A percentile compares a stretch with the other conserved stretches of the same genome.
phyloP scores from a whole-genome alignment of 2,113 vertebrate species.

The Silurus asotus region DNA sequence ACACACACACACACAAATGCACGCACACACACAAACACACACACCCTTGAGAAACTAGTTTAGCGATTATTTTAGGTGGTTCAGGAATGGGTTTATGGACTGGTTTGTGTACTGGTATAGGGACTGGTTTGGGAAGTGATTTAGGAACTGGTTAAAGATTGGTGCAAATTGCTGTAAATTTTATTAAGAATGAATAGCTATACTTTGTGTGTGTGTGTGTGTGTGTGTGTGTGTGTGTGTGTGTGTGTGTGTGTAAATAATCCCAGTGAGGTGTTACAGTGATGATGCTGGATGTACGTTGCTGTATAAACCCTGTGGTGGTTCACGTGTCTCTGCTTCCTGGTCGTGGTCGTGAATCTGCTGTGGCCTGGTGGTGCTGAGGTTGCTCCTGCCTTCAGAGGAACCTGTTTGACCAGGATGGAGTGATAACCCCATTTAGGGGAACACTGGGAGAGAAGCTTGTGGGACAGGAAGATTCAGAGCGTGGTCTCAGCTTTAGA shows the following conservation, averaged over 20 bases:
- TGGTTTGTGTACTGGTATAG: neutral
- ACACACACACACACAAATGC: constrained; percentile 37
- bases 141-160: no score
- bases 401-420: constrained; percentile 22
- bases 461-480: neutral
- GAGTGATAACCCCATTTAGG: neutral
- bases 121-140: neutral
- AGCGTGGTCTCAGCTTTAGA: neutral
- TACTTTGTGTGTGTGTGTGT: no score
- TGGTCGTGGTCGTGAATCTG: neutral
- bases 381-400: neutral
- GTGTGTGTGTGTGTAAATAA: no score
- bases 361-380: neutral
- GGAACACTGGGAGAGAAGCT: neutral
- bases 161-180: neutral
- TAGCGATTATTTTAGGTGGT: neutral
- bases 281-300: no score
- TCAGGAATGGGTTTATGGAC: neutral
- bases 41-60: no score
- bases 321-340: neutral
- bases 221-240: no score
- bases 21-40: constrained; percentile 55
- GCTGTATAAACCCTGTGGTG: no score
- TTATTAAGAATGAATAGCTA: neutral
- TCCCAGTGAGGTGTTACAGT: no score